phyloP scores from a whole-genome alignment of 1,140 invertebrate genomes.

The Drosophila grimshawi region DNA sequence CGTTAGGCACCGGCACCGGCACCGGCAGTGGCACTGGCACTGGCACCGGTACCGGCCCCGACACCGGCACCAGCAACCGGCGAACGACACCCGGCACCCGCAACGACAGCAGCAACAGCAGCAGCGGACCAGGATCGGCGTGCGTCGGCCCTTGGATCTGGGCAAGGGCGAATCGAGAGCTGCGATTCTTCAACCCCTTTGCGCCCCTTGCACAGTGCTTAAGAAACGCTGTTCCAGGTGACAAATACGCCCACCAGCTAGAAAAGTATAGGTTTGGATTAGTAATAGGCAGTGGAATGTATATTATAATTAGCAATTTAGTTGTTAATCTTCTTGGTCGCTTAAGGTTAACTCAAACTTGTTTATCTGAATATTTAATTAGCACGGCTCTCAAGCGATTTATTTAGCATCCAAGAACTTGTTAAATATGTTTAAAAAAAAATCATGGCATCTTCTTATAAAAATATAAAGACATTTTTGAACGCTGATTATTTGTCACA shows the following conservation, averaged over 20 bases:
- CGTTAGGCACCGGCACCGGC: conserved; percentile 59
- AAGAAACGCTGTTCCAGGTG: not conserved
- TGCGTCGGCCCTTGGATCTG: conserved; percentile 66
- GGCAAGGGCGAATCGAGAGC: conserved; percentile 32
- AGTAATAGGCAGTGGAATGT: too few relatives aligned
- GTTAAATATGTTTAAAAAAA: too few relatives aligned
- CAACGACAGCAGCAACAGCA: not conserved
- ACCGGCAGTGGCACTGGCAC: not conserved
- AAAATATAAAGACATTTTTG: not conserved
- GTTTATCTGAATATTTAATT: too few relatives aligned
- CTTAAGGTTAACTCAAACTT: too few relatives aligned
- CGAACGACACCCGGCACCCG: conserved; percentile 1
- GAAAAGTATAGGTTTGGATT: too few relatives aligned
- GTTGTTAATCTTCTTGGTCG: not conserved
- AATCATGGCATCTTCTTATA: not conserved
- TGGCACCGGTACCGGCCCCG: not conserved
- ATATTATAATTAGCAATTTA: not conserved
- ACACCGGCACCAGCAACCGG: conserved; percentile 4
- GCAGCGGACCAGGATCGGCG: conserved; percentile 58
- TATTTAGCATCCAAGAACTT: too few relatives aligned
- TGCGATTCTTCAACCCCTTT: conserved; percentile 3
- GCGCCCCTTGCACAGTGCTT: conserved; percentile 15
- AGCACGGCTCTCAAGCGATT: too few relatives aligned
- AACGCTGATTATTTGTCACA: too few relatives aligned
- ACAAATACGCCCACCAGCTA: too few relatives aligned